Conservation (phyloP, 2,113 vertebrate species). For the Dendropsophus ebraccatus region DNA sequence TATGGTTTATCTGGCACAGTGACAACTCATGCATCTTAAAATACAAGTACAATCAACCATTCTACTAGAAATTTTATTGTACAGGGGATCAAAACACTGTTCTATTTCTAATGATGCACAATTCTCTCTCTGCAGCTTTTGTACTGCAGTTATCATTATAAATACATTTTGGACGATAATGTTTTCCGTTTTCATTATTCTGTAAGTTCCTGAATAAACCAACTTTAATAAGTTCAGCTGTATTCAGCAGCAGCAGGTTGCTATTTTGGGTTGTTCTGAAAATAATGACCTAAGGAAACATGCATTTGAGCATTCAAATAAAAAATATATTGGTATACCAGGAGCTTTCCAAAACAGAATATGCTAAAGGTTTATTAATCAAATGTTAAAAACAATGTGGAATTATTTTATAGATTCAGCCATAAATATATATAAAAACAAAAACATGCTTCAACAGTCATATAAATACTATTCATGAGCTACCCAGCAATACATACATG, state of each 20-base stretch:
- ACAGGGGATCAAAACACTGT: slow-evolving; percentile 8
- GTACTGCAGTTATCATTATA: slow-evolving; percentile 15
- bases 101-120: slow-evolving; percentile 14
- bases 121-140: slow-evolving; percentile 32
- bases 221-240: slow-evolving; percentile 26
- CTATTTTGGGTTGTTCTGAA: slow-evolving; percentile 37
- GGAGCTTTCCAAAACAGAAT: not conserved
- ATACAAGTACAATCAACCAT: not conserved
- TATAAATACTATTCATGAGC: not conserved
- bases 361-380: not conserved
- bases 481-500: not conserved
- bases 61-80: slow-evolving; percentile 14
- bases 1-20: not conserved
- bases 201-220: slow-evolving; percentile 42
- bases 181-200: slow-evolving; percentile 35
- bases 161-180: slow-evolving; percentile 31
- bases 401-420: not conserved
- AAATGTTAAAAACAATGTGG: not conserved
- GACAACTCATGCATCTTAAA: not conserved
- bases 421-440: not conserved
- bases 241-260: slow-evolving; percentile 17
- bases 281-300: slow-evolving; percentile 29
- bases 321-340: not conserved
- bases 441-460: not conserved
- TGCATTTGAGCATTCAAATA: slow-evolving; percentile 10